phyloP scores from a whole-genome alignment of 2,113 vertebrate genomes.

The Pterocles burchelli region DNA sequence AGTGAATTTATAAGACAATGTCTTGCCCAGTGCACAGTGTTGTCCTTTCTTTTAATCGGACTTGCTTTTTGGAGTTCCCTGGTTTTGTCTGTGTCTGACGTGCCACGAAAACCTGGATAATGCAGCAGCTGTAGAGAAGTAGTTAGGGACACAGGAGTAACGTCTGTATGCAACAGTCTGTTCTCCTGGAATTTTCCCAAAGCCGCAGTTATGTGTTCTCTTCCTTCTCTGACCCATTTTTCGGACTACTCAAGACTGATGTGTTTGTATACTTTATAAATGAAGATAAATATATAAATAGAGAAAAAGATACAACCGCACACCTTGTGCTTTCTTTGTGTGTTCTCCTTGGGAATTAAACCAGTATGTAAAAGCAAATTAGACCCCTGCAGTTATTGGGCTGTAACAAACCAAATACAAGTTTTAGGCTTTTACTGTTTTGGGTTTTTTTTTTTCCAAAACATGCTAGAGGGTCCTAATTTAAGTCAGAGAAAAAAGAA shows the following conservation, averaged over 20 bases:
- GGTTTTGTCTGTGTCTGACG: not conserved
- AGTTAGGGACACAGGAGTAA: not conserved
- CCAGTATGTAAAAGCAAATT: not conserved
- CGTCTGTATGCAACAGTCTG: not conserved
- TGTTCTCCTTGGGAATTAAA: not conserved
- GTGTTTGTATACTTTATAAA: not conserved
- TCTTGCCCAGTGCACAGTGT: not conserved
- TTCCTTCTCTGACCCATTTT: not conserved
- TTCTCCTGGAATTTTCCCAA: not conserved
- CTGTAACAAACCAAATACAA: not conserved
- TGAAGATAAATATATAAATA: not conserved
- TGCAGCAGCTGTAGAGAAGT: not conserved
- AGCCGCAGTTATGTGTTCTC: accelerated
- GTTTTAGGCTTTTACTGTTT: not conserved
- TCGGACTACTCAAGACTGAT: not conserved
- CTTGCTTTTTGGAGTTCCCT: not conserved
- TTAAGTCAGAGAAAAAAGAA: not conserved
- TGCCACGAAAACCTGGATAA: not conserved
- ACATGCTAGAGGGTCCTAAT: not conserved
- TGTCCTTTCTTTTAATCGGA: not conserved
- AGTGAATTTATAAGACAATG: not conserved
- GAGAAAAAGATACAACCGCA: not conserved
- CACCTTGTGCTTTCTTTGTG: not conserved
- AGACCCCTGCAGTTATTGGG: not conserved
- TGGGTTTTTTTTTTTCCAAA: not conserved